A percentile compares a stretch with the other conserved stretches of the same genome.
phyloP scores from a whole-genome alignment of 2,888 invertebrate genomes.

The Ashinkailepas kermadecensis region DNA sequence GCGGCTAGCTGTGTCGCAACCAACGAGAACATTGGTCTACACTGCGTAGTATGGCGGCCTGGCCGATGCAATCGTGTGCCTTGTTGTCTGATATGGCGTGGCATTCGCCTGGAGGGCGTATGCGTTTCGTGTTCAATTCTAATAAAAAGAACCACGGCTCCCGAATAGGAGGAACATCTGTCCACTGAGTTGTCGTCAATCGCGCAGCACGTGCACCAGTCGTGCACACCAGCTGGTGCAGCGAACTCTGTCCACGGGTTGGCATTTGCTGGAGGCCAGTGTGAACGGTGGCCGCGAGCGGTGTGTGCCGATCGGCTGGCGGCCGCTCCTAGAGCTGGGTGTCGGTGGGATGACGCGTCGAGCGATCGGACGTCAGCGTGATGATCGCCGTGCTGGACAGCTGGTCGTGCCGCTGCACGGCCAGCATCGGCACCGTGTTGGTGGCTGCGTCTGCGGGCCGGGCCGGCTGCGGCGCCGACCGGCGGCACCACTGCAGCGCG shows the following conservation, averaged over 20 bases:
- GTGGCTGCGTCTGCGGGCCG: not conserved
- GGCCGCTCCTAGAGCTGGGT: not conserved
- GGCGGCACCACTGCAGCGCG: not conserved
- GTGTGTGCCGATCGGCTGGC: not conserved
- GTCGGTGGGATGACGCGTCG: not conserved
- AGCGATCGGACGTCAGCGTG: not conserved
- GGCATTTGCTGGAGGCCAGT: not conserved
- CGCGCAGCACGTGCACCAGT: too few species aligned
- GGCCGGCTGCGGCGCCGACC: not conserved
- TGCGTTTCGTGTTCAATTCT: too few species aligned
- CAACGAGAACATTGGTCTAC: too few species aligned
- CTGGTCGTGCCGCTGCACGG: constrained; percentile 11
- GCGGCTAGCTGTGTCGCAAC: too few species aligned
- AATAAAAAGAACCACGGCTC: too few species aligned
- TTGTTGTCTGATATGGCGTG: too few species aligned
- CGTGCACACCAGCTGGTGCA: too few species aligned
- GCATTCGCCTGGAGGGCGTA: too few species aligned
- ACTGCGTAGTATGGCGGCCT: too few species aligned
- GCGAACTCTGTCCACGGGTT: not conserved
- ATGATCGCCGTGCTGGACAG: not conserved
- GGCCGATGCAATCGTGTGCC: too few species aligned
- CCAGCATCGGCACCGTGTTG: constrained; percentile 12
- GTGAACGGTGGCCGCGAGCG: not conserved
- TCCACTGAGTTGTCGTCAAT: too few species aligned
- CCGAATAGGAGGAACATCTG: too few species aligned